These are phyloP conservation scores for Anhinga rufa DNA, from an alignment of 2,113 vertebrate genomes.

Conservation along the genomic window DNA sequence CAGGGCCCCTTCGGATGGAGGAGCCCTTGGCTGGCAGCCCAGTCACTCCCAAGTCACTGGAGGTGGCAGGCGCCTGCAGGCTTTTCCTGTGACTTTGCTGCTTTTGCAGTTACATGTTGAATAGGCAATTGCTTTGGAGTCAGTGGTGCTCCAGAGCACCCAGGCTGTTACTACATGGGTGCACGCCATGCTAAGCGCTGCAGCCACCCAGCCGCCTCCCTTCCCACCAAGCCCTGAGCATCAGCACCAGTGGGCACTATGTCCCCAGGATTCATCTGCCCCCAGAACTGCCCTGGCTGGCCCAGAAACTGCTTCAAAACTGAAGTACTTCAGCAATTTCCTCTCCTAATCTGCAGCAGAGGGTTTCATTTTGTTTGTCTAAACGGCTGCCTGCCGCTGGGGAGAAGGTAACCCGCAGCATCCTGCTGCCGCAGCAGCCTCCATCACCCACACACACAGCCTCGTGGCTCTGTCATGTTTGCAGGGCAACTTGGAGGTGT, in stretches of 20 bases:
- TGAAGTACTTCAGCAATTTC: neutral
- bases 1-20: neutral
- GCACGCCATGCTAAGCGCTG: rapidly evolving
- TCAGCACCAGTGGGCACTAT: rapidly evolving
- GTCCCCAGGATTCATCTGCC: neutral
- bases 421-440: neutral
- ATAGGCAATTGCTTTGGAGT: neutral
- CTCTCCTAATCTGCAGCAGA: neutral
- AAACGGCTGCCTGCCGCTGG: neutral
- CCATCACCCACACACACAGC: rapidly evolving
- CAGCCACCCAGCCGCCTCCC: neutral
- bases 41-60: neutral
- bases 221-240: neutral
- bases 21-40: neutral
- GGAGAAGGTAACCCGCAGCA: neutral
- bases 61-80: neutral
- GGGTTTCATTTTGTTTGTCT: neutral
- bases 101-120: neutral
- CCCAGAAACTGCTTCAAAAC: neutral
- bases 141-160: neutral
- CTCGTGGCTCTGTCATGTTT: neutral
- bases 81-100: neutral
- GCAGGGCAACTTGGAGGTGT: neutral
- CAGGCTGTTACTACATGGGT: neutral
- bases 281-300: neutral